Evolutionary conservation across 2,888 invertebrate genomes (phyloP), one percentile per base, ranked within the genome.

Genomic region (Emmelina monodactyla): DNA sequence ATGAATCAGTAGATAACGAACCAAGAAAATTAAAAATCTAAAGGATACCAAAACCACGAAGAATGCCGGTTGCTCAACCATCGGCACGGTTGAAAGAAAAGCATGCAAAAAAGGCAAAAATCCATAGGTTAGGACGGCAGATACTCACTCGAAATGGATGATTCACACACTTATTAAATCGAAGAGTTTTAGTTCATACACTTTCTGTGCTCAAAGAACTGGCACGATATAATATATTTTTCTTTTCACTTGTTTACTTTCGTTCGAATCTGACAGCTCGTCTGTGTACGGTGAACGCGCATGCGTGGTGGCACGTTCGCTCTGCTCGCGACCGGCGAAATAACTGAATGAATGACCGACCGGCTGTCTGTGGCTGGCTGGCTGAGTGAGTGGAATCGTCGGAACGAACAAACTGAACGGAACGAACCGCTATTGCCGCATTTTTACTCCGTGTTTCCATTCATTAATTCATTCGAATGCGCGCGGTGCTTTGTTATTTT

Each of bases 201-300:
- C 9, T 9, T 25, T 25, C n/a, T 25, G 11, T n/a, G 6, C n/a
- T 7, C 9, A 7, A 25, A 25, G 3, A n/a, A 44, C 40, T 44
- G 44, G 47, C 37, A 45, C 43, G 50, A 47, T 46, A 50, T 44
- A 43, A 42, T 44, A 41, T 41, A 39, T 37, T 44, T 53, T 58
- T 50, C 51, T 52, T 45, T 52, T 59, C 72, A 72, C 69, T 72
- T 69, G 66, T 70, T 73, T 73, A 69, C 70, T 62, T 65, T 57
- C 54, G 55, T 58, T 62, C 61, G 60, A 59, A 55, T 58, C 55
- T 64, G 68, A 65, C 66, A 64, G 62, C 58, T 51, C 55, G 59
- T 50, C 45, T 41, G 45, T 19, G 25, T 43, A 33, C 39, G 34
- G 25, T 3, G 6, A 7, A 9, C 6, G 47, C 76, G 73, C 73